These are phyloP conservation scores for Spheniscus mendiculus DNA, from an alignment of 2,113 vertebrate species.

Conservation along the genomic window DNA sequence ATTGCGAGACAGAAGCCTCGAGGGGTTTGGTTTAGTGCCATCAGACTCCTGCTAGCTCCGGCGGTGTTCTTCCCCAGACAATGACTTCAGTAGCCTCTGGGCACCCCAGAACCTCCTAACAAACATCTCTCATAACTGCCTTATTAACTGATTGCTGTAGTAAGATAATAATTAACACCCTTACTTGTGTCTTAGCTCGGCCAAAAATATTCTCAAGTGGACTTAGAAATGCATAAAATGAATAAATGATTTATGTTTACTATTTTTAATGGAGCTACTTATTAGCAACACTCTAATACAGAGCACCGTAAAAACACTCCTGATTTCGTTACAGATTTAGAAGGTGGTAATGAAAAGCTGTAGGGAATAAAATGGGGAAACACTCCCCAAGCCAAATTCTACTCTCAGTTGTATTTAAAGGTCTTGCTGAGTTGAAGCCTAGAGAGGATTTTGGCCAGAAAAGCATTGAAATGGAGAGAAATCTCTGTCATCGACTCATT, in stretches of 20 bases:
- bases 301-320: constrained; percentile 6
- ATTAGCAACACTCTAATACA: not conserved
- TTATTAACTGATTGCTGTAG: constrained; percentile 63
- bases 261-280: constrained; percentile 59
- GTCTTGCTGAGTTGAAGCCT: not conserved
- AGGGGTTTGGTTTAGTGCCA: constrained; percentile 55
- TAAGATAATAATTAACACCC: constrained; percentile 65
- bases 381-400: not conserved
- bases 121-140: constrained; percentile 59
- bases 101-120: constrained; percentile 57
- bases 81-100: constrained; percentile 61
- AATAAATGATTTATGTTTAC: constrained; percentile 66
- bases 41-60: constrained; percentile 49
- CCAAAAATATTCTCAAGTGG: constrained; percentile 58
- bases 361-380: not conserved
- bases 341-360: constrained; percentile 46
- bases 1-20: constrained; percentile 39
- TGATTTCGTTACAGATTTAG: constrained; percentile 25
- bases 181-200: constrained; percentile 8
- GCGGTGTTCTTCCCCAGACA: constrained; percentile 60
- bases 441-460: not conserved
- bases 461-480: not conserved
- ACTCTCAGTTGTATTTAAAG: constrained; percentile 19
- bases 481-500: not conserved
- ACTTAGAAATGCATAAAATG: constrained; percentile 55